phyloP scores from a whole-genome alignment of 2,113 vertebrate genomes.

The Eolophus roseicapilla region DNA sequence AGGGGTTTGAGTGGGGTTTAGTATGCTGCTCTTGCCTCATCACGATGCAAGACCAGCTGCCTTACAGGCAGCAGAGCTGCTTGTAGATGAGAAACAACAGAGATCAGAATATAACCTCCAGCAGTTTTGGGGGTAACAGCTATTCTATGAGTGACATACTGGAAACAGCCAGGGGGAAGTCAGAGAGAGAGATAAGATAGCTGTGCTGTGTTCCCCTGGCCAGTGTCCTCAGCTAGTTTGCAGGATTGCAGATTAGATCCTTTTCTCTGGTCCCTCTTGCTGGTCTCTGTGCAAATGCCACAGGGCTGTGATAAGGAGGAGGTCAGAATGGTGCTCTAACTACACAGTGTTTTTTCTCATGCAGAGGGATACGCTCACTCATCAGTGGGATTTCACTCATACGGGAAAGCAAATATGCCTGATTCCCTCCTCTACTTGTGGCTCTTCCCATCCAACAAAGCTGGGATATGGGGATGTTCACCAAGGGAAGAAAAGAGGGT shows the following conservation, averaged over 20 bases:
- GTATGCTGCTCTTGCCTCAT: neutral
- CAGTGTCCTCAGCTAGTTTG: neutral
- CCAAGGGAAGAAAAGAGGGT: neutral
- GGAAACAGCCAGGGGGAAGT: slow-evolving; percentile 9
- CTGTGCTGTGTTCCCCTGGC: neutral
- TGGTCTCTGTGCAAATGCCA: neutral
- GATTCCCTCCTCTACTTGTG: neutral
- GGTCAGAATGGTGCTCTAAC: neutral
- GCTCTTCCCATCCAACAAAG: neutral
- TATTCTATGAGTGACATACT: neutral
- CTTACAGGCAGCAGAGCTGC: neutral
- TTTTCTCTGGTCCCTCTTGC: neutral
- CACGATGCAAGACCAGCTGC: neutral
- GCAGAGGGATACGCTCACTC: neutral
- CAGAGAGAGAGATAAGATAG: neutral
- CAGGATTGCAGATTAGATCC: neutral
- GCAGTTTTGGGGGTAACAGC: neutral
- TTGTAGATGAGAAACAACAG: neutral
- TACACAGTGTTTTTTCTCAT: neutral
- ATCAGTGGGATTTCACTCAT: too few species aligned
- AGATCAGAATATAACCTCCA: neutral
- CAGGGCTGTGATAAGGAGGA: slow-evolving; percentile 18
- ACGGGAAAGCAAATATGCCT: neutral
- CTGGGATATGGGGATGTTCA: neutral
- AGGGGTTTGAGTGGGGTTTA: neutral